Percentiles rank a stretch among this genome's conserved stretches.
These are phyloP conservation scores for Salvator merianae DNA, from an alignment of 2,113 vertebrate species.

Conservation along the genomic window DNA sequence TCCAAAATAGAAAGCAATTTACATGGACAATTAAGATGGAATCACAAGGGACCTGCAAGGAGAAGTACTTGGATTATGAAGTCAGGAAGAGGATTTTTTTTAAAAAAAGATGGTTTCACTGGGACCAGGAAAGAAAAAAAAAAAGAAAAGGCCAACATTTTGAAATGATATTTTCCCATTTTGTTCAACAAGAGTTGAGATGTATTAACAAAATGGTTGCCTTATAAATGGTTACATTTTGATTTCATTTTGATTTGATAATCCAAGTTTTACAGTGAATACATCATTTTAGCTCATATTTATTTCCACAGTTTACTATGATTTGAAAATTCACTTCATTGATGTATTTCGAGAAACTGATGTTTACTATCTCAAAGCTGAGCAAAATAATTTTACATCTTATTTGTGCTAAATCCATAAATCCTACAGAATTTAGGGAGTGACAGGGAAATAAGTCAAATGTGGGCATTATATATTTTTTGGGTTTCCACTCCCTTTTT, in stretches of 20 bases:
- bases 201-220: conserved; percentile 20
- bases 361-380: not conserved
- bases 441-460: not conserved
- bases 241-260: not conserved
- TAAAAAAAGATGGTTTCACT: conserved; percentile 45
- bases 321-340: not conserved
- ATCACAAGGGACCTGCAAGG: conserved; percentile 63
- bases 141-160: conserved; percentile 30
- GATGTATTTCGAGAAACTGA: not conserved
- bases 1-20: conserved; percentile 80
- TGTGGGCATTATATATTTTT: not conserved
- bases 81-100: conserved; percentile 34
- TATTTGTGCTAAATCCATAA: not conserved
- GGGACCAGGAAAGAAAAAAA: conserved; percentile 46
- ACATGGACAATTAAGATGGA: conserved; percentile 77
- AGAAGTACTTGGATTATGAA: conserved; percentile 64
- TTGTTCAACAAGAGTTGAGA: conserved; percentile 35
- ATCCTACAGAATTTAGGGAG: not conserved
- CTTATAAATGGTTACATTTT: not conserved
- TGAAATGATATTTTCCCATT: conserved; percentile 54
- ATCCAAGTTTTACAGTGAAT: not conserved
- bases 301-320: not conserved
- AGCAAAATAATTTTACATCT: not conserved
- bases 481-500: not conserved
- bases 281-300: not conserved